phyloP scores from a whole-genome alignment of 92 coral and sea anemone genomes.

The Zoanthus solanderi region DNA sequence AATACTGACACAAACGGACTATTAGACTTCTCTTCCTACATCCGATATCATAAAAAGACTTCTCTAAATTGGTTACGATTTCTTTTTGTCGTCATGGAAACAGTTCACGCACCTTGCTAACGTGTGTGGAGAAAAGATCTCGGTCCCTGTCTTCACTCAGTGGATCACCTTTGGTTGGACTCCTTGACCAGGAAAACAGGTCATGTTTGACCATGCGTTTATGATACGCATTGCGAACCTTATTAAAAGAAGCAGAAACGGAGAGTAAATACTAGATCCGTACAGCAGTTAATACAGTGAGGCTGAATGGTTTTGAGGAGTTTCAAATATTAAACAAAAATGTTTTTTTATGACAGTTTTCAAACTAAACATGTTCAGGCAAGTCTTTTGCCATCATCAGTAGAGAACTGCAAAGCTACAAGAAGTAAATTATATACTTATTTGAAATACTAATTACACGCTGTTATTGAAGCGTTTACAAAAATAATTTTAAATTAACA shows the following conservation, averaged over 20 bases:
- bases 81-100: background rate
- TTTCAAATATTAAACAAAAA: too few relatives aligned
- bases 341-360: too few relatives aligned
- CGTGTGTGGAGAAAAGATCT: slow-evolving; percentile 69
- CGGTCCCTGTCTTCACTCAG: slow-evolving; percentile 53
- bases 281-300: background rate
- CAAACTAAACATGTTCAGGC: too few relatives aligned
- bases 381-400: too few relatives aligned
- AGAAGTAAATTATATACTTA: too few relatives aligned
- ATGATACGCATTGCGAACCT: slow-evolving; percentile 44
- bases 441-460: too few relatives aligned
- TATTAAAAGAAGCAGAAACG: background rate
- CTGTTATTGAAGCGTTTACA: too few relatives aligned
- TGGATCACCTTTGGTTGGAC: slow-evolving; percentile 14
- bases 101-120: slow-evolving; percentile 69
- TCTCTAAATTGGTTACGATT: background rate
- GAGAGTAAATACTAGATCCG: background rate
- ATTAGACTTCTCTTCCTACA: background rate
- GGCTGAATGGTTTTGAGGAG: too few relatives aligned
- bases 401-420: too few relatives aligned
- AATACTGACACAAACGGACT: too few relatives aligned
- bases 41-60: background rate
- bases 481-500: too few relatives aligned
- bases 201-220: slow-evolving; percentile 6
- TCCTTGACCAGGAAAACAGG: background rate